These are phyloP conservation scores for Ailurus styani DNA, from an alignment of 2,113 vertebrate genomes.

Conservation along the genomic window DNA sequence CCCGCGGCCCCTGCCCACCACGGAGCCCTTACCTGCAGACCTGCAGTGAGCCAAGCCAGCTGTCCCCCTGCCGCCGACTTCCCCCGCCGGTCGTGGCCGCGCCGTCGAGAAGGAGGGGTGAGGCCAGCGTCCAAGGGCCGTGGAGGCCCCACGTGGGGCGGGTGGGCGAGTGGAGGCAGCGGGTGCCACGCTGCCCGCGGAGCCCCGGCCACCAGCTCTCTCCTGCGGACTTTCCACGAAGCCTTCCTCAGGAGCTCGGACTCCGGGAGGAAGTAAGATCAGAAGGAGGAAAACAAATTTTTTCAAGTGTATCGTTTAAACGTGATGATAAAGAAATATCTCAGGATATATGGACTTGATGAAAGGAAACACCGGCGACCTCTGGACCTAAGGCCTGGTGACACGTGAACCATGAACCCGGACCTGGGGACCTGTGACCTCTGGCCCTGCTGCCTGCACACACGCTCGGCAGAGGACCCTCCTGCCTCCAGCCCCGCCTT, in stretches of 20 bases:
- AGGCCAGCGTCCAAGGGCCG: not conserved
- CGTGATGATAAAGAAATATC: not conserved
- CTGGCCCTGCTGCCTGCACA: not conserved
- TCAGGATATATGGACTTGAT: not conserved
- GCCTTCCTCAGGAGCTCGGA: not conserved
- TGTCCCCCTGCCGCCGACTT: too few species aligned
- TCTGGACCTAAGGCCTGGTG: accelerated
- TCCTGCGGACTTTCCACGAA: not conserved
- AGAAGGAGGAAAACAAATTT: not conserved
- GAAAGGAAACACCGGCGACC: not conserved
- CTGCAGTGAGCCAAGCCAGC: too few species aligned
- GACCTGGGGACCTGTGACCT: not conserved
- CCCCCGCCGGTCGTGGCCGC: too few species aligned
- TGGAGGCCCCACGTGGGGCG: not conserved
- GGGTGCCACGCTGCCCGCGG: not conserved
- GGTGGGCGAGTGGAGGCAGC: not conserved
- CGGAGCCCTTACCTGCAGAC: too few species aligned
- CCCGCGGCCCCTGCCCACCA: too few species aligned
- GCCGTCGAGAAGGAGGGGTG: not conserved
- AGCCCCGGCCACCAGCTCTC: not conserved
- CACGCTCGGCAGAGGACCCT: not conserved
- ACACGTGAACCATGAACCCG: not conserved
- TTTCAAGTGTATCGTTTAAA: not conserved
- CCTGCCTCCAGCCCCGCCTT: not conserved
- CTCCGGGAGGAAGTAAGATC: not conserved